phyloP scores from a whole-genome alignment of 1,140 invertebrate species.

The Sminthurides bifidus region DNA sequence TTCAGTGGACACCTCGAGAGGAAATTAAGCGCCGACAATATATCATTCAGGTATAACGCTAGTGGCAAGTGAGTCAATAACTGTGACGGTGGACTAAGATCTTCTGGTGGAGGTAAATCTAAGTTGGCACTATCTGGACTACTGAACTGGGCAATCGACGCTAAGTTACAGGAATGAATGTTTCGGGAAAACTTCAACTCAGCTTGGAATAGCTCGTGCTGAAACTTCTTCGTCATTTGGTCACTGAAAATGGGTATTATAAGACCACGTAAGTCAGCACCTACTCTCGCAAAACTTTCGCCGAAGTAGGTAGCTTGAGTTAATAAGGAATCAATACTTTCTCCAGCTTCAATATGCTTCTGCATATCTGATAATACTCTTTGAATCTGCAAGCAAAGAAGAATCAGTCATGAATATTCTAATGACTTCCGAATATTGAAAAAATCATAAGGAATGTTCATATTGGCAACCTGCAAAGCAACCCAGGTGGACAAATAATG shows the following conservation, averaged over 20 bases:
- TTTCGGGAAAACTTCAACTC: conserved; percentile 29
- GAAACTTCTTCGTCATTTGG: conserved; percentile 17
- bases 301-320: conserved; percentile 29
- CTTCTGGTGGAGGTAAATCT: conserved; percentile 14
- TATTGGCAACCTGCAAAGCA: conserved; percentile 14
- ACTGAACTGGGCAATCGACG: conserved; percentile 9
- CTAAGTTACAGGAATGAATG: conserved; percentile 25
- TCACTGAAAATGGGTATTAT: conserved; percentile 24
- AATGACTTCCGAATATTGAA: not conserved
- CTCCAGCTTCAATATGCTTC: conserved; percentile 23
- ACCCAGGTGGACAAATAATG: conserved; percentile 31
- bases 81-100: conserved; percentile 26
- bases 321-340: conserved; percentile 26
- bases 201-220: conserved; percentile 22
- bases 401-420: not conserved
- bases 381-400: conserved; percentile 20
- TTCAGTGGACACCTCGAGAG: conserved; percentile 27
- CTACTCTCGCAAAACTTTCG: conserved; percentile 31
- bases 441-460: too few species aligned
- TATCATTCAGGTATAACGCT: conserved; percentile 26
- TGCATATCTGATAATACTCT: conserved; percentile 24
- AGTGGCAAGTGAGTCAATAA: conserved; percentile 21
- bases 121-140: conserved; percentile 21
- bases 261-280: conserved; percentile 28
- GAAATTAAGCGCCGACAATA: conserved; percentile 23